Percentiles rank a stretch among this genome's conserved stretches.
phyloP scores from a whole-genome alignment of 2,113 vertebrate genomes.

The Neopipo cinnamomea region DNA sequence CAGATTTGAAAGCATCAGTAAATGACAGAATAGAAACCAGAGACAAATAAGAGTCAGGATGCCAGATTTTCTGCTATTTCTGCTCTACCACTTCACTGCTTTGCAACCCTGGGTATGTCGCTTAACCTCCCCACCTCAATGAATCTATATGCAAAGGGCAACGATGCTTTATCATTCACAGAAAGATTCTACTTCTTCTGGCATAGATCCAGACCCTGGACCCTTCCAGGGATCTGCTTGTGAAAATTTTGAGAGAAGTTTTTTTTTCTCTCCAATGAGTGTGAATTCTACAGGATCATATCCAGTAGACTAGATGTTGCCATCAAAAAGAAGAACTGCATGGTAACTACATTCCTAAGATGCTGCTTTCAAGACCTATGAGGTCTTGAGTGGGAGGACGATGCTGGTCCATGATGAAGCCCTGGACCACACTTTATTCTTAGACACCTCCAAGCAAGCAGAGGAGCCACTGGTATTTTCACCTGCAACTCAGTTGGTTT shows the following conservation, averaged over 20 bases:
- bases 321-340: neutral
- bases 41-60: neutral
- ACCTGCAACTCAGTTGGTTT: neutral
- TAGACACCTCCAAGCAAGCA: neutral
- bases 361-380: neutral
- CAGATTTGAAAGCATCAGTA: neutral
- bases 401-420: neutral
- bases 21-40: neutral
- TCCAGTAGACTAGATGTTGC: neutral
- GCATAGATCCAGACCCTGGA: neutral
- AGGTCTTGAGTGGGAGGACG: neutral
- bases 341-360: neutral
- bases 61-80: neutral
- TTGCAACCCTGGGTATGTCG: neutral
- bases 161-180: neutral
- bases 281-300: neutral
- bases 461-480: neutral
- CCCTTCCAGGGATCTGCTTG: neutral
- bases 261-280: neutral
- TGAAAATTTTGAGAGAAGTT: neutral
- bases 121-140: neutral
- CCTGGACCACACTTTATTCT: neutral
- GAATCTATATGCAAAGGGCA: neutral
- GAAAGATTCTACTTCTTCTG: neutral
- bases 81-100: neutral